phyloP scores from a whole-genome alignment of 2,797 vertebrate genomes.

The Sebastes nivosus region DNA sequence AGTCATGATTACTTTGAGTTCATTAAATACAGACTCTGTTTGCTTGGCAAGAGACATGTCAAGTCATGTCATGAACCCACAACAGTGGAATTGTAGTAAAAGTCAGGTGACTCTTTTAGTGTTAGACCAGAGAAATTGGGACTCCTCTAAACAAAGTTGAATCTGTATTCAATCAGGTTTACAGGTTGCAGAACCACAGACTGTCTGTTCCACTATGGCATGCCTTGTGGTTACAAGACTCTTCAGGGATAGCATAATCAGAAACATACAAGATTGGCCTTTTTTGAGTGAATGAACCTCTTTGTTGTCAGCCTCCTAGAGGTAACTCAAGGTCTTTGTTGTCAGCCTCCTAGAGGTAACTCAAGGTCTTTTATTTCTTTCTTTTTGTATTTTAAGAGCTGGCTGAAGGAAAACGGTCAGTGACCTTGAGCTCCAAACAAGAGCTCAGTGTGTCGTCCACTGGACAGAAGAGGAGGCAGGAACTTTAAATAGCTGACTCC shows the following conservation, averaged over 20 bases:
- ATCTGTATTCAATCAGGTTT: neutral
- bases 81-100: neutral
- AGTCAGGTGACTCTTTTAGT: neutral
- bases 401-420: constrained; percentile 6
- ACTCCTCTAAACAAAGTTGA: neutral
- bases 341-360: neutral
- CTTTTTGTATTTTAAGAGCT: neutral
- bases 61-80: neutral
- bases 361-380: constrained; percentile 13
- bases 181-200: neutral
- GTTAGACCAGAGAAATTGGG: neutral
- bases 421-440: constrained; percentile 19
- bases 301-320: neutral
- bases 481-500: constrained; percentile 41
- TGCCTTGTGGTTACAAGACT: neutral
- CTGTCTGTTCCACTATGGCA: neutral
- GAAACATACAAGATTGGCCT: neutral
- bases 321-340: constrained; percentile 15
- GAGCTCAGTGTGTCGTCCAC: constrained; percentile 3
- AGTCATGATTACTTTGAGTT: neutral
- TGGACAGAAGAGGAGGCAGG: neutral
- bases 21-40: neutral
- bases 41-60: neutral
- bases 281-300: neutral
- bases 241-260: neutral